phyloP scores from a whole-genome alignment of 1,140 invertebrate genomes.

The Drosophila takahashii region DNA sequence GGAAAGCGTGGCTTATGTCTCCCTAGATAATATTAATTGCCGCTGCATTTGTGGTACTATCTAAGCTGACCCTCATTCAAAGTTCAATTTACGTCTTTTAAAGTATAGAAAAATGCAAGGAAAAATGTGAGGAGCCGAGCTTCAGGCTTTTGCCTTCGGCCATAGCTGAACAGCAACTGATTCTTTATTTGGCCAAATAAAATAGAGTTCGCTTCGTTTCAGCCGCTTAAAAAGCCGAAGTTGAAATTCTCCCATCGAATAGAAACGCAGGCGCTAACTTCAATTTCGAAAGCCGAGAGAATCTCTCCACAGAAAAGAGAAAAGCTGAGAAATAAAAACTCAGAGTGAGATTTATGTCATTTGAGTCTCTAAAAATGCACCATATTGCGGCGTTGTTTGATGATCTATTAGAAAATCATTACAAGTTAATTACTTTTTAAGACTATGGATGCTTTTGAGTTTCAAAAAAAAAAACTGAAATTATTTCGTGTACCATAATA shows the following conservation, averaged over 20 bases:
- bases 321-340: neutral
- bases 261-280: slow-evolving; percentile 39
- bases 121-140: neutral
- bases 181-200: slow-evolving; percentile 31
- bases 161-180: slow-evolving; percentile 66
- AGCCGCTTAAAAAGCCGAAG: slow-evolving; percentile 41
- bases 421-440: neutral
- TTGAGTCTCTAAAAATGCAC: neutral
- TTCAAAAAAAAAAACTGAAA: too few relatives aligned
- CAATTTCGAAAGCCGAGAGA: slow-evolving; percentile 28
- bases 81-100: slow-evolving; percentile 12
- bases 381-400: slow-evolving; percentile 5
- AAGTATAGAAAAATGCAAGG: neutral
- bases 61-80: slow-evolving; percentile 5
- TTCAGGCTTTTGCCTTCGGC: slow-evolving; percentile 44
- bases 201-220: slow-evolving; percentile 12
- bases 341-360: slow-evolving; percentile 1
- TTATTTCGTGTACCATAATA: too few relatives aligned
- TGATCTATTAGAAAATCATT: slow-evolving; percentile 18
- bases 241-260: neutral
- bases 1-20: slow-evolving; percentile 11
- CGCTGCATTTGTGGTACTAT: slow-evolving; percentile 33
- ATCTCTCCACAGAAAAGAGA: slow-evolving; percentile 29
- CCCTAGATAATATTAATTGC: slow-evolving; percentile 62
- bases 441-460: too few relatives aligned